Conservation (phyloP, 2,797 vertebrate genomes). For the Cottoperca gobio region DNA sequence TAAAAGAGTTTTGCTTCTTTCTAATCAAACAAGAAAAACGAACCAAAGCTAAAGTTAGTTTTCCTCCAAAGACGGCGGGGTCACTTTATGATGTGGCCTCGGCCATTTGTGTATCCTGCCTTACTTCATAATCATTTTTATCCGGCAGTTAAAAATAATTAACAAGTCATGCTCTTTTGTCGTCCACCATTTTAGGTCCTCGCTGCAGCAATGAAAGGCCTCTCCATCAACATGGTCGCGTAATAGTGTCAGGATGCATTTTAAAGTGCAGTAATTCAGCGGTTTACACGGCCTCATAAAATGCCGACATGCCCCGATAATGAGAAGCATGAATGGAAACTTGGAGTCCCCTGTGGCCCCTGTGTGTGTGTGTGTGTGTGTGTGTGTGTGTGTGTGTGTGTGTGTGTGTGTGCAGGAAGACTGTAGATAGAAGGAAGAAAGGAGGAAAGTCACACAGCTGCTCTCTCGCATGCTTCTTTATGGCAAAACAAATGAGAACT, state of each 20-base stretch:
- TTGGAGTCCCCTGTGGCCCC: slow-evolving; percentile 77
- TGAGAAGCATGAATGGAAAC: slow-evolving; percentile 86
- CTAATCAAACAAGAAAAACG: slow-evolving; percentile 24
- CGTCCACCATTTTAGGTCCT: slow-evolving; percentile 82
- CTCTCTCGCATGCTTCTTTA: slow-evolving; percentile 27
- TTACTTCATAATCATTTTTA: slow-evolving; percentile 86
- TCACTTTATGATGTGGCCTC: slow-evolving; percentile 69
- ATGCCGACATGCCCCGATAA: slow-evolving; percentile 85
- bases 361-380: slow-evolving; percentile 49
- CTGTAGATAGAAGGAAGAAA: slow-evolving; percentile 46
- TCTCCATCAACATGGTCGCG: slow-evolving; percentile 80
- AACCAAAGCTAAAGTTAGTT: slow-evolving; percentile 46
- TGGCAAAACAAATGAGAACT: slow-evolving; percentile 15
- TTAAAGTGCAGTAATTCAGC: slow-evolving; percentile 88
- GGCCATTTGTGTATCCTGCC: slow-evolving; percentile 81
- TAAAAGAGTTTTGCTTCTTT: slow-evolving; percentile 3
- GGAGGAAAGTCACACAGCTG: slow-evolving; percentile 33
- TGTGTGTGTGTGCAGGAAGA: slow-evolving; percentile 41
- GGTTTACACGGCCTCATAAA: slow-evolving; percentile 88
- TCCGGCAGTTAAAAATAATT: slow-evolving; percentile 88
- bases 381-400: slow-evolving; percentile 20
- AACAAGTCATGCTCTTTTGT: slow-evolving; percentile 87
- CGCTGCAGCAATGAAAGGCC: slow-evolving; percentile 81
- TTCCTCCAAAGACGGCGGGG: slow-evolving; percentile 51
- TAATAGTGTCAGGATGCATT: slow-evolving; percentile 88